These are phyloP conservation scores for Ethmia dodecea DNA, from an alignment of 2,888 invertebrate species.

Conservation along the genomic window DNA sequence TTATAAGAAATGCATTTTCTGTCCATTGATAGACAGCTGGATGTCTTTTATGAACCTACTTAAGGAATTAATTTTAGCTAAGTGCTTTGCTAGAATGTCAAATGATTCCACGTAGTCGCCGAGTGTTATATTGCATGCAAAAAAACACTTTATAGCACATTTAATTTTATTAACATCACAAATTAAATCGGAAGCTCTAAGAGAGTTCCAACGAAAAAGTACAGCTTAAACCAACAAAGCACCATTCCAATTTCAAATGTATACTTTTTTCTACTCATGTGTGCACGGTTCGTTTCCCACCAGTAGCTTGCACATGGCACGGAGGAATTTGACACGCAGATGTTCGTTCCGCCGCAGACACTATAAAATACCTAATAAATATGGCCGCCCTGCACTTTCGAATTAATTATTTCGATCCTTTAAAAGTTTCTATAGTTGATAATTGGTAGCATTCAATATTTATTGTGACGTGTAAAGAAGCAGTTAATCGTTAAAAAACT, in stretches of 20 bases:
- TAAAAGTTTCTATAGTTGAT: constrained; percentile 1
- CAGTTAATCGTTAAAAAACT: too few relatives aligned
- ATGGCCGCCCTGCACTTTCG: constrained; percentile 38
- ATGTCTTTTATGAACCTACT: background rate
- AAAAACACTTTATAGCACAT: too few relatives aligned
- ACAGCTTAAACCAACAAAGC: constrained; percentile 17
- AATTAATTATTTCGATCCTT: constrained; percentile 21
- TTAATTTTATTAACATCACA: too few relatives aligned
- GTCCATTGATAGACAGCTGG: constrained; percentile 3
- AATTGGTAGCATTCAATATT: too few relatives aligned
- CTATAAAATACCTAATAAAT: constrained; percentile 67
- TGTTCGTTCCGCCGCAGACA: constrained; percentile 62
- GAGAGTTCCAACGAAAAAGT: constrained; percentile 3
- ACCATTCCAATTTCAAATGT: constrained; percentile 36
- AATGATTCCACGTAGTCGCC: too few relatives aligned
- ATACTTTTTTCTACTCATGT: constrained; percentile 44
- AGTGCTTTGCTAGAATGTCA: too few relatives aligned
- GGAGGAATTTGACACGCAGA: constrained; percentile 75
- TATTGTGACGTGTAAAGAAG: too few relatives aligned
- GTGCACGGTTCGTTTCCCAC: constrained; percentile 68
- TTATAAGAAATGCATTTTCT: background rate
- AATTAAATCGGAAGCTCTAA: background rate
- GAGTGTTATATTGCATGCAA: too few relatives aligned
- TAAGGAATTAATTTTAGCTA: too few relatives aligned
- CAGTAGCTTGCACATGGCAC: constrained; percentile 68